phyloP scores from a whole-genome alignment of 2,888 invertebrate genomes.

The Aleiodes leptofemur region DNA sequence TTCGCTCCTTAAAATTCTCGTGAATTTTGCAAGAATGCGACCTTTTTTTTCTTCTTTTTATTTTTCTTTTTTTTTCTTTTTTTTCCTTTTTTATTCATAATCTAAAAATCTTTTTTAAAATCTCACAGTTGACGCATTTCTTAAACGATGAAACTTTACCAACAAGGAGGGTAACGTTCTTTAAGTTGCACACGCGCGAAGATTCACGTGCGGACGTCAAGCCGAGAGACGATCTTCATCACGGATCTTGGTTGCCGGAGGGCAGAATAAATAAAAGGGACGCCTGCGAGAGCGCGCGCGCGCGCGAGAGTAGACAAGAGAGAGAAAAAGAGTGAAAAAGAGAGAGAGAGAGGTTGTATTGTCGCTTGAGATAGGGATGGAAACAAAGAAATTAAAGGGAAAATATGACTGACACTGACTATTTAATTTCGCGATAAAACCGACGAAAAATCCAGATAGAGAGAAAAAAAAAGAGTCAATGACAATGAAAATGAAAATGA shows the following conservation, averaged over 20 bases:
- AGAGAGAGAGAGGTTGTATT: not conserved
- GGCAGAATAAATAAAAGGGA: conserved; percentile 39
- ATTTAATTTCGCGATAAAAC: too few species aligned
- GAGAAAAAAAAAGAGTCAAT: too few species aligned
- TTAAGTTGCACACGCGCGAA: conserved; percentile 34
- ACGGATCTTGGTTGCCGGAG: conserved; percentile 32
- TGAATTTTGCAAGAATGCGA: too few species aligned
- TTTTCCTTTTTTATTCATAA: too few species aligned
- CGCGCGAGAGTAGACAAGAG: not conserved
- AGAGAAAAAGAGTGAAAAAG: conserved; percentile 1
- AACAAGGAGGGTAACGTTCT: conserved; percentile 24
- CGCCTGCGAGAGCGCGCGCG: conserved; percentile 17
- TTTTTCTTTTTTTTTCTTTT: too few species aligned
- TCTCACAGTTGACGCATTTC: not conserved
- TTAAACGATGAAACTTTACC: not conserved
- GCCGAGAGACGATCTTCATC: conserved; percentile 36
- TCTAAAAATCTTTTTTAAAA: too few species aligned
- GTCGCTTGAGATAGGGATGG: conserved; percentile 4
- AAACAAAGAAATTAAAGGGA: conserved; percentile 35
- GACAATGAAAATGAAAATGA: too few species aligned
- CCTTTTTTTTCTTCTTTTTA: too few species aligned
- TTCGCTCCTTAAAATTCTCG: too few species aligned
- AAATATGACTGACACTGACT: conserved; percentile 26
- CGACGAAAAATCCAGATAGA: too few species aligned
- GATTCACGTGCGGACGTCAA: conserved; percentile 39